Base-by-base conservation (phyloP, 2,797 vertebrate genomes). In the Serranus cabrilla region DNA sequence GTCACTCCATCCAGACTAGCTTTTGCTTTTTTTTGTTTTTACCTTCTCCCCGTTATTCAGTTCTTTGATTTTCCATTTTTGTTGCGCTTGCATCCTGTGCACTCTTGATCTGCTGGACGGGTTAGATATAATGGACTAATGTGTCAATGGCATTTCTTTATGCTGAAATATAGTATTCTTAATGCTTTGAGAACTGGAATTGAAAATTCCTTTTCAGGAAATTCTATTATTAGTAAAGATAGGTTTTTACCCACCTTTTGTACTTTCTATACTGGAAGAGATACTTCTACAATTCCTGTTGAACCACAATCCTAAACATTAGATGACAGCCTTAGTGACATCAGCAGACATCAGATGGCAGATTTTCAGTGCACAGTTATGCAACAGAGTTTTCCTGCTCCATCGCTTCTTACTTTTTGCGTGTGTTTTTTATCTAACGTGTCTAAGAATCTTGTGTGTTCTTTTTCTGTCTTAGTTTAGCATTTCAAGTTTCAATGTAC, bases 81-180 rank as follows among this genome's bases (percentile, higher is more conserved):
- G 83, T 94, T 90, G 64, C 83, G 50, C 81, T 96, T 96, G 93
- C 92, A 94, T 96, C 94, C 93, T 96, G 96, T 95, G 96, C 96
- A 96, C 94, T 96, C 91, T 94, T 93, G 94, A 96, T 97, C 97
- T 97, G 96, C 80, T 72, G 40, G 4, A 58, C 70, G 65, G 31
- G 14, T 54, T 25, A 64, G 23, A 51, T 46, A 65, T 14, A 40
- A 42, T 42, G 40, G 39, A 21, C 17, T 42, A 25, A 55, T 27
- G 51, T 34, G 54, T 17, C 55, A 4, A 10, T 59, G 49, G 46
- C 2, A 62, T 55, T 55, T 67, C 17, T 16, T 51, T 20, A 31
- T 62, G 12, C 16, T 59, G 42, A 40, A 61, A 50, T 20, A 14
- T 11, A 51, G 4, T 65, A 27, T 45, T 67, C 0, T 50, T 8